Evolutionary conservation across 2,888 invertebrate genomes (phyloP).

Genomic region (Diogma glabrata): DNA sequence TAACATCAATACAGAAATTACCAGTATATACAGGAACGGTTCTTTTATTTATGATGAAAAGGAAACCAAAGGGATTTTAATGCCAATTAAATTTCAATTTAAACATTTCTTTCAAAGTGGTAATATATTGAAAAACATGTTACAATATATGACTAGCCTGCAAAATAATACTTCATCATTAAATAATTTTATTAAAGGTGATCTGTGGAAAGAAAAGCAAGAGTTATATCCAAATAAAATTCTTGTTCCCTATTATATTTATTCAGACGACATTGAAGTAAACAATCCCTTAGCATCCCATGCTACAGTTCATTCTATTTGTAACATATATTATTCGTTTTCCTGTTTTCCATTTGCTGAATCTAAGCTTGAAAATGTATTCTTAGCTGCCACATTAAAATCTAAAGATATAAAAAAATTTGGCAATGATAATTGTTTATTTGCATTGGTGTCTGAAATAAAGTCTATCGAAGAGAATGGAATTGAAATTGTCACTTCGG

Average conservation of each 20-base stretch:
- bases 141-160: too few species aligned
- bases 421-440: constrained; percentile 20
- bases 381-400: not conserved
- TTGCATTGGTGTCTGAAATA: constrained; percentile 20
- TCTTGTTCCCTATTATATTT: constrained; percentile 2
- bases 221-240: too few species aligned
- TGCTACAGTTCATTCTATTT: constrained; percentile 11
- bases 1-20: too few species aligned
- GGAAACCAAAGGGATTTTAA: too few species aligned
- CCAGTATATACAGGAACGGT: too few species aligned
- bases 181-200: too few species aligned
- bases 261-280: constrained; percentile 11
- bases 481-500: constrained; percentile 16
- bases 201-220: too few species aligned
- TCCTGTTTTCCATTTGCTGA: not conserved
- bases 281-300: constrained; percentile 14
- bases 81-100: too few species aligned
- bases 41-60: too few species aligned
- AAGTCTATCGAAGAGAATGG: constrained; percentile 21
- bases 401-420: not conserved
- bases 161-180: too few species aligned
- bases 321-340: constrained; percentile 12
- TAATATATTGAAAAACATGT: too few species aligned
- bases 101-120: too few species aligned
- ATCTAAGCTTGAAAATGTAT: not conserved